Evolutionary conservation across 2,797 vertebrate species (phyloP), one percentile per base, ranked within the genome.

Genomic region (Sebastes cheni): DNA sequence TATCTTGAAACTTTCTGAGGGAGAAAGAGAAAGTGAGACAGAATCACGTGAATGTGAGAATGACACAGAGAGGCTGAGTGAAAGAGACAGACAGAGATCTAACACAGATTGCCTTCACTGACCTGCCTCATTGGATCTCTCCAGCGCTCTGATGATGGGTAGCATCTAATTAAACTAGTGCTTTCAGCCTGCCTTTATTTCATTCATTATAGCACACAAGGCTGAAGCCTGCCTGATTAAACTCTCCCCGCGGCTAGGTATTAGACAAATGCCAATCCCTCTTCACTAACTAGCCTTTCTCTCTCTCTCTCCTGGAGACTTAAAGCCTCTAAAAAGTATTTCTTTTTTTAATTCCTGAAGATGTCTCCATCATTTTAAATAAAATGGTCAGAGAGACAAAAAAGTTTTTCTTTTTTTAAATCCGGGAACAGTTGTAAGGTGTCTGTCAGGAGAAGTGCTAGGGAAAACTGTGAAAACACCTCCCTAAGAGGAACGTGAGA

Each of bases 121-220:
- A 89, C 88, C 89, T 92, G 88, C 83, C 90, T 89, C 86, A 84
- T 86, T 88, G 84, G 76, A 90, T 90, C 87, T 82, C 69, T 70
- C 56, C 76, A 73, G 79, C 1, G 58, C 73, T 82, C 81, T 68
- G 83, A 86, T 89, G 90, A 92, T 74, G 88, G 79, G 87, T 77
- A 88, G 84, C 90, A 85, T 88, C 88, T 91, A 90, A 93, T 94
- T 91, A 94, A 93, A 87, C 84, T 75, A 86, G 86, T 81, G 86
- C 89, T 90, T 89, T 92, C 85, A 88, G 82, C 77, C 86, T 72
- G 82, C 87, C 81, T 93, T 92, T 89, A 93, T 91, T 88, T 87
- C 73, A 91, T 92, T 90, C 86, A 91, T 93, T 92, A 91, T 23
- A 79, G 81, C 83, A 55, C 81, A 92, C 73, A 79, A 83, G 86